A percentile compares a stretch with the other conserved stretches of the same genome.
phyloP scores from a whole-genome alignment of 2,888 invertebrate species.

The Salticus scenicus region DNA sequence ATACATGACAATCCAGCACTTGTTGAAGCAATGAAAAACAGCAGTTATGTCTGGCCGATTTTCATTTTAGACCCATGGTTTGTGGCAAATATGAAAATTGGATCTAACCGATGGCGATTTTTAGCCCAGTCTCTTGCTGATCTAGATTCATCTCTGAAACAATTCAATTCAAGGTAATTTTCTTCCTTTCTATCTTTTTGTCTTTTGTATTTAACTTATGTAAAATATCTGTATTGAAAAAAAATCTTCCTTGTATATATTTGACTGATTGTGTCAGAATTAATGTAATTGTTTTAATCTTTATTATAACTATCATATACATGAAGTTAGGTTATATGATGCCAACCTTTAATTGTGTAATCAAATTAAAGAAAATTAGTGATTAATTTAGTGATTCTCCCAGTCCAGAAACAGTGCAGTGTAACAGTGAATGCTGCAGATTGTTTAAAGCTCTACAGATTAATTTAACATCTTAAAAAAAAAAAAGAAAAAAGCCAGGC shows the following conservation, averaged over 20 bases:
- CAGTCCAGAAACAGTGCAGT: no score
- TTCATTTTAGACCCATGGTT: slow-evolving; percentile 94
- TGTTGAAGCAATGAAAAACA: slow-evolving; percentile 82
- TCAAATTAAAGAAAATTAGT: no score
- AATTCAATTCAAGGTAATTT: slow-evolving; percentile 78
- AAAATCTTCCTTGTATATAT: neutral
- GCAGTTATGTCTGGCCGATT: slow-evolving; percentile 86
- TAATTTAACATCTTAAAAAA: no score
- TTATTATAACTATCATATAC: no score
- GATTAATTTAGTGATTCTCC: no score
- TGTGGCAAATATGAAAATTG: slow-evolving; percentile 89
- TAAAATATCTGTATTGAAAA: neutral
- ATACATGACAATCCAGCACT: slow-evolving; percentile 91
- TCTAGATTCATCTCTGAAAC: slow-evolving; percentile 79
- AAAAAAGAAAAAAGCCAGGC: no score
- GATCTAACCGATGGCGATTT: slow-evolving; percentile 93
- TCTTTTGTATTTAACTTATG: neutral
- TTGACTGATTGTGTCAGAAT: no score
- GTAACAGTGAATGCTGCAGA: no score
- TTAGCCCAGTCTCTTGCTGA: slow-evolving; percentile 62
- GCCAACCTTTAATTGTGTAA: no score
- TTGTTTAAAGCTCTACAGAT: no score
- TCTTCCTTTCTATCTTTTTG: slow-evolving; percentile 13
- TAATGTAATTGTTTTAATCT: no score
- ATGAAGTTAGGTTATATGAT: no score